Percentiles rank a stretch among this genome's conserved stretches.
Evolutionary conservation across 2,113 vertebrate species (phyloP).

Genomic region (Dermatemys mawii): DNA sequence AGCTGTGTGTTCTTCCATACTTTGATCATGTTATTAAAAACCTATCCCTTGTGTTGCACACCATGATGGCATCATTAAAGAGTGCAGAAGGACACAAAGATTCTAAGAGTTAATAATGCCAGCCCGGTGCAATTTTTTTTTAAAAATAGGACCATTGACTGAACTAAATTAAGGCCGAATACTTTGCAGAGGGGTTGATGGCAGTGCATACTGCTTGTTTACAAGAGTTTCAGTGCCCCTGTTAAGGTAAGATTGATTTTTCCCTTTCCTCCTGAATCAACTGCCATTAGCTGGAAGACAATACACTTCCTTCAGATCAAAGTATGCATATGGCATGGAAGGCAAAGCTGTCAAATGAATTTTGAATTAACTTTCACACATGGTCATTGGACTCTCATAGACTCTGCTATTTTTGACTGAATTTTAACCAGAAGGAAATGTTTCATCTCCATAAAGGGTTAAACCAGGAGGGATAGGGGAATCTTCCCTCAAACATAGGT

Average conservation of each 20-base stretch:
- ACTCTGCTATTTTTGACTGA: background rate
- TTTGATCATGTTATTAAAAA: background rate
- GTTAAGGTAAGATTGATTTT: background rate
- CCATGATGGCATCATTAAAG: background rate
- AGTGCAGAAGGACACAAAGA: background rate
- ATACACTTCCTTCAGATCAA: background rate
- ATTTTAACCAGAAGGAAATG: background rate
- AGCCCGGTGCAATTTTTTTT: background rate
- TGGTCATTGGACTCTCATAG: background rate
- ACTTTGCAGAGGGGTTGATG: background rate
- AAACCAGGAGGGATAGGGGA: background rate
- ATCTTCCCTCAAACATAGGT: background rate
- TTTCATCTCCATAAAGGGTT: background rate
- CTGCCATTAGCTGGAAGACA: background rate
- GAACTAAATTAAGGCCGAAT: background rate
- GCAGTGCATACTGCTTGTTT: background rate
- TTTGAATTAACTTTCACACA: background rate
- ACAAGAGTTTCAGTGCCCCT: background rate
- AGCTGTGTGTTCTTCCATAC: background rate
- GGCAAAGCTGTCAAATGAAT: background rate
- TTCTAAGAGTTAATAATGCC: background rate
- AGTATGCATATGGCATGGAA: background rate
- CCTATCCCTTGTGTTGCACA: background rate
- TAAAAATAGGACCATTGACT: background rate
- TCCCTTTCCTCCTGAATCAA: background rate